Percentiles rank a stretch among this genome's conserved stretches.
These are phyloP conservation scores for Bos indicus DNA, from an alignment of 2,113 vertebrate genomes.

Conservation along the genomic window DNA sequence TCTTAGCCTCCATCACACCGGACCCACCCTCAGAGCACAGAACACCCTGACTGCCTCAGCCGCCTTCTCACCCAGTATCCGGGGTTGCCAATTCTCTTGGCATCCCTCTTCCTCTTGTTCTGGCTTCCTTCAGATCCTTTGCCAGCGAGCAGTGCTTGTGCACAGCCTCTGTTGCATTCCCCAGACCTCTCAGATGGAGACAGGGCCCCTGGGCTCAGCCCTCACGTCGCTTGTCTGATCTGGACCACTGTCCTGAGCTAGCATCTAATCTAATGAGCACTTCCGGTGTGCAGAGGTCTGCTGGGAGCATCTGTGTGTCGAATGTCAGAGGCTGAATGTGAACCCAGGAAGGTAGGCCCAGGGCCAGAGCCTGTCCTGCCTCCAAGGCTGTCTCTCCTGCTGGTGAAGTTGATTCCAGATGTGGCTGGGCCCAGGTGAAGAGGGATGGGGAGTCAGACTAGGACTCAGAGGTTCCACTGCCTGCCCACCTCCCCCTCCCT, in stretches of 20 bases:
- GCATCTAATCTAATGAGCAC: neutral
- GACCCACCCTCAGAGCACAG: neutral
- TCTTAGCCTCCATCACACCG: accelerated
- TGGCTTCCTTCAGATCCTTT: neutral
- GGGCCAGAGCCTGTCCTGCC: neutral
- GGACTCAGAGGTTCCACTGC: neutral
- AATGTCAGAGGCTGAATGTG: neutral
- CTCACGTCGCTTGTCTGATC: accelerated
- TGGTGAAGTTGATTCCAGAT: neutral
- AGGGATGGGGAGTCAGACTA: neutral
- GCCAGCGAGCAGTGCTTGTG: neutral
- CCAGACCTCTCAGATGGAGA: neutral
- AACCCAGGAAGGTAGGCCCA: neutral
- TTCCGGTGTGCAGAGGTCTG: neutral
- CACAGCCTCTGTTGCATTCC: accelerated
- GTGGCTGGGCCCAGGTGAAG: neutral
- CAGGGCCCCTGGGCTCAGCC: neutral
- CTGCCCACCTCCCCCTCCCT: neutral
- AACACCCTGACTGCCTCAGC: accelerated
- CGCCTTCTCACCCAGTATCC: neutral
- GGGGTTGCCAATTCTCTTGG: neutral
- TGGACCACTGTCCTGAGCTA: accelerated
- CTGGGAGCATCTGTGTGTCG: neutral
- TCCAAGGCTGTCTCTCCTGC: neutral
- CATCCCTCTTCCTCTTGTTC: neutral